These are phyloP conservation scores for Sigmodon hispidus DNA, from an alignment of 2,113 vertebrate species.

Conservation along the genomic window DNA sequence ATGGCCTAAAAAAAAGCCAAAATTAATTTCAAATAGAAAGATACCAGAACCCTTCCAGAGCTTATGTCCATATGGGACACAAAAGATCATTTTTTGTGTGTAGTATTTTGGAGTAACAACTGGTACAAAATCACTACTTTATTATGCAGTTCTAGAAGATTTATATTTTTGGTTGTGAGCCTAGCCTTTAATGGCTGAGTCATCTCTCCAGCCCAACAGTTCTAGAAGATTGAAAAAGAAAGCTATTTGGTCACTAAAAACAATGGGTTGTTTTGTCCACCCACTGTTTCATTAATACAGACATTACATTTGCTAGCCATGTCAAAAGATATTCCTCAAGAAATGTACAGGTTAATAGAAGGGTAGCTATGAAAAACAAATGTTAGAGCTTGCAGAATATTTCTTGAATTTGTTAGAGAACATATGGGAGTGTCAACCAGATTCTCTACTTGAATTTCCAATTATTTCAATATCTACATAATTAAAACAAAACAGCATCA, in stretches of 20 bases:
- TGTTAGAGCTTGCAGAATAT: conserved; percentile 11
- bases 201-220: too few species aligned
- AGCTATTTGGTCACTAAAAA: conserved; percentile 35
- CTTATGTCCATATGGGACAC: neutral
- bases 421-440: neutral
- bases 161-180: too few species aligned
- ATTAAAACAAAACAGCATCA: conserved; percentile 11
- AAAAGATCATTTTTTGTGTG: conserved; percentile 53
- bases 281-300: neutral
- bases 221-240: conserved; percentile 31
- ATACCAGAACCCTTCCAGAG: neutral
- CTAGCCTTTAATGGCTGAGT: too few species aligned
- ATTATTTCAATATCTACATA: neutral
- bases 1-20: conserved; percentile 46
- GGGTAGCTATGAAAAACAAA: neutral
- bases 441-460: neutral
- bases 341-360: neutral
- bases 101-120: conserved; percentile 7
- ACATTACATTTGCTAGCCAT: conserved; percentile 10
- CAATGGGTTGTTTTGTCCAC: neutral
- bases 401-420: conserved; percentile 40
- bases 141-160: conserved; percentile 36
- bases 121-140: conserved; percentile 52
- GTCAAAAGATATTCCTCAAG: conserved; percentile 40
- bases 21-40: conserved; percentile 57